Percentiles rank a stretch among this genome's conserved stretches.
phyloP scores from a whole-genome alignment of 2,888 invertebrate genomes.

The Pterostichus madidus region DNA sequence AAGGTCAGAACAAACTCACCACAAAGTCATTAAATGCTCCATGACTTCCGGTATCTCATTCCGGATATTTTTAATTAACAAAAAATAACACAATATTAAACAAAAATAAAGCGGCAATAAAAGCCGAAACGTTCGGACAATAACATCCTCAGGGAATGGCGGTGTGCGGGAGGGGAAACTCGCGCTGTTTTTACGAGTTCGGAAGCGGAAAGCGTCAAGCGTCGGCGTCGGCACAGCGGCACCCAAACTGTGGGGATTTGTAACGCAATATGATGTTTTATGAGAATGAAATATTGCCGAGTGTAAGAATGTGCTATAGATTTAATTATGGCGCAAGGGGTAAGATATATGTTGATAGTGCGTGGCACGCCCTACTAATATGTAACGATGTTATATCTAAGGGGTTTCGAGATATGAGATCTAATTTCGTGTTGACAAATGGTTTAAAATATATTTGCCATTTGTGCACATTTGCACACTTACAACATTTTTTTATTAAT shows the following conservation, averaged over 20 bases:
- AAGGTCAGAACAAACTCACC: constrained; percentile 38
- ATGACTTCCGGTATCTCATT: constrained; percentile 48
- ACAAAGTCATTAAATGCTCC: constrained; percentile 54
- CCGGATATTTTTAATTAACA: constrained; percentile 65
- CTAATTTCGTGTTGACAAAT: constrained; percentile 44
- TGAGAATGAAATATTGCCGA: constrained; percentile 36
- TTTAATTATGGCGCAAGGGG: constrained; percentile 43
- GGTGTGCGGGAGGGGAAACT: not conserved
- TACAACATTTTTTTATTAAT: constrained; percentile 13
- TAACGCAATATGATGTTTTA: constrained; percentile 43
- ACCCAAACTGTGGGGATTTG: constrained; percentile 33
- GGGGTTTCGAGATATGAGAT: constrained; percentile 18
- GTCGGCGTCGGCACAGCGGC: constrained; percentile 18
- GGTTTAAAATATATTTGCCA: constrained; percentile 25
- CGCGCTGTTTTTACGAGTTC: constrained; percentile 57
- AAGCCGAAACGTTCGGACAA: constrained; percentile 59
- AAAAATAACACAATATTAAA: constrained; percentile 65
- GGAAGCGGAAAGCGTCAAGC: constrained; percentile 41
- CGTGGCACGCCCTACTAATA: constrained; percentile 16
- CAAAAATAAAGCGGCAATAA: constrained; percentile 62
- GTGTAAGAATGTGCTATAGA: constrained; percentile 33
- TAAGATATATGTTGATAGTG: constrained; percentile 11
- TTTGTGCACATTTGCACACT: not conserved
- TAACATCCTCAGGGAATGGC: constrained; percentile 35
- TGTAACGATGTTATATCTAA: constrained; percentile 37